Conservation (phyloP, 1,140 invertebrate species). For the Drosophila nannoptera region DNA sequence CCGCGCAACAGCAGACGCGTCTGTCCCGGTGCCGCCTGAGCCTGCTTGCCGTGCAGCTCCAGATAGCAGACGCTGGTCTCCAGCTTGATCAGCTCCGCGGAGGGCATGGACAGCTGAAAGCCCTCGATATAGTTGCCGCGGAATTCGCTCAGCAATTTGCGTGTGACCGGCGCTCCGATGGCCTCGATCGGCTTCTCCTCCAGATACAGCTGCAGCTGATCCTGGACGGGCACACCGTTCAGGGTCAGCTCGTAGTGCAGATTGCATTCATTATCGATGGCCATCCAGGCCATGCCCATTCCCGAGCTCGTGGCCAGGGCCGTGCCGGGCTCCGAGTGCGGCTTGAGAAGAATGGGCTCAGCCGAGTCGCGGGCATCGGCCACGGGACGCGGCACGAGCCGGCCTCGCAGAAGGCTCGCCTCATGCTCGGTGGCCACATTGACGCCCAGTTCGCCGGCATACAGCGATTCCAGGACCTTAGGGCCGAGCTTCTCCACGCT, state of each 20-base stretch:
- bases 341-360: conserved; percentile 84
- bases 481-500: conserved; percentile 84
- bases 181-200: conserved; percentile 84
- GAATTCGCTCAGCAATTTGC: conserved; percentile 83
- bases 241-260: conserved; percentile 89
- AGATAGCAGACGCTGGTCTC: conserved; percentile 78
- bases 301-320: conserved; percentile 79
- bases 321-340: conserved; percentile 78
- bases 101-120: conserved; percentile 81
- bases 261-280: conserved; percentile 89
- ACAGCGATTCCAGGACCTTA: conserved; percentile 87
- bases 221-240: conserved; percentile 74
- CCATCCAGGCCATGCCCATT: conserved; percentile 89
- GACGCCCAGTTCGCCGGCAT: conserved; percentile 87
- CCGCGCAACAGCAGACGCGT: conserved; percentile 68
- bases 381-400: conserved; percentile 84
- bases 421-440: conserved; percentile 84
- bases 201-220: conserved; percentile 81
- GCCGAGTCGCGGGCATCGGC: conserved; percentile 87
- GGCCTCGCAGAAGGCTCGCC: conserved; percentile 82
- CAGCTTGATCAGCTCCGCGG: conserved; percentile 79
- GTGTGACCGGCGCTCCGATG: conserved; percentile 83
- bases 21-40: not conserved
- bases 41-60: conserved; percentile 65
- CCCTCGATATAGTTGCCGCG: conserved; percentile 82